Base-by-base conservation (phyloP, 2,888 invertebrate genomes). In the Cephus runcator region DNA sequence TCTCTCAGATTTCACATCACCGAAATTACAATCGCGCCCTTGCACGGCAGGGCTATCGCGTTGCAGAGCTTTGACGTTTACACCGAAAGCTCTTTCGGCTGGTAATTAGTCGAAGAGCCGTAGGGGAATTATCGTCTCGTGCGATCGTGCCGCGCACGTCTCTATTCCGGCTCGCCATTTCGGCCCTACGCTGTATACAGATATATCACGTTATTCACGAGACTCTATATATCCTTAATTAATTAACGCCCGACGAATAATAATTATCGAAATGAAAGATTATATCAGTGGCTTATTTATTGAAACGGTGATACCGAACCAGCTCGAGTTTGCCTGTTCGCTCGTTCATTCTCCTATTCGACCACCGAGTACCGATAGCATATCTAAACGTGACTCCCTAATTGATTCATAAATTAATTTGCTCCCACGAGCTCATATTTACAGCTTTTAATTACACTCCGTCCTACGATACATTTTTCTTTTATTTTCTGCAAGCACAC, bases 201-300 rank as follows among this genome's bases (percentile, higher is more conserved):
- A 76, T 76, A 76, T 83, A 80, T 82, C 79, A 80, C 79, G 78
- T 69, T 74, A 81, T 83, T 84, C 33, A 31, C 75, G 68, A 31
- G 73, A 84, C 56, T 9, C 56, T 56, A 56, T 56, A 23, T 82
- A 80, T 84, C 85, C 87, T 90, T 90, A 91, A 90, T 91, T 90
- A 90, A 90, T 90, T 90, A 90, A 90, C 90, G 86, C 85, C 84
- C 79, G 82, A 82, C 86, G 86, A 89, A 90, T 90, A 89, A 90
- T 90, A 90, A 90, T 90, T 90, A 90, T 88, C 87, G 86, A 84
- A 89, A 88, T 89, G 89, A 89, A 88, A 90, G 89, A 90, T 90
- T 87, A 79, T 90, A 90, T 90, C 87, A 80, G 76, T 82, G 81
- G 87, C 83, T 88, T 89, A 89, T 90, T 90, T 90, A 90, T 89